Conservation (phyloP, 2,888 invertebrate species). For the Epinotia nisella region DNA sequence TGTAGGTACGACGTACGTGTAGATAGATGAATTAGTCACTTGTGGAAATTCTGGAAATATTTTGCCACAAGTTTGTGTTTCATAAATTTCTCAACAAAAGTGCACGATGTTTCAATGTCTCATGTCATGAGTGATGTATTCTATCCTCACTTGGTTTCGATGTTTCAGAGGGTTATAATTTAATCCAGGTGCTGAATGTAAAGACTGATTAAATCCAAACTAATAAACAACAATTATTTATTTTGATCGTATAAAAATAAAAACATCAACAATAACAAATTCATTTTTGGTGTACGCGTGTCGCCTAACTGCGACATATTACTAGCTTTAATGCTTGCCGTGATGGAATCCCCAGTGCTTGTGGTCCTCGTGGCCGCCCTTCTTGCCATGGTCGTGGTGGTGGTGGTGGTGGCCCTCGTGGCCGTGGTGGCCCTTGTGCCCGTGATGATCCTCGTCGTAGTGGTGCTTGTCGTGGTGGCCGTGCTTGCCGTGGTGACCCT, state of each 20-base stretch:
- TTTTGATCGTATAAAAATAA: conserved; percentile 66
- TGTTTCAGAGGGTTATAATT: neutral
- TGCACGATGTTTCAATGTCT: too few species aligned
- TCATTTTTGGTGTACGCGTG: conserved; percentile 67
- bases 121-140: too few species aligned
- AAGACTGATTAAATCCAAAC: conserved; percentile 2
- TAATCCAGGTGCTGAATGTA: neutral
- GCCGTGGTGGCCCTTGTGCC: conserved; percentile 91
- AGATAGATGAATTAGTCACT: too few species aligned
- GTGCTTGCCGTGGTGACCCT: conserved; percentile 91
- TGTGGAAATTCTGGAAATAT: too few species aligned
- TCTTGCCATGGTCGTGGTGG: conserved; percentile 90
- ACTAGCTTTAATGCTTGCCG: conserved; percentile 72
- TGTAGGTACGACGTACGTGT: too few species aligned
- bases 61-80: too few species aligned
- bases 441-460: conserved; percentile 91
- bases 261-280: conserved; percentile 67
- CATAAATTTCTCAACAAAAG: too few species aligned
- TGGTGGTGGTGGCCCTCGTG: conserved; percentile 90
- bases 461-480: conserved; percentile 92
- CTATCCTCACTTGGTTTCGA: neutral
- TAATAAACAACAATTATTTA: conserved; percentile 56
- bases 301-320: conserved; percentile 50
- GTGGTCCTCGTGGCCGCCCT: conserved; percentile 89
- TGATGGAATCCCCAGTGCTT: conserved; percentile 89